These are phyloP conservation scores for Eulemur macaco DNA, from an alignment of 2,113 vertebrate genomes.

Conservation along the genomic window DNA sequence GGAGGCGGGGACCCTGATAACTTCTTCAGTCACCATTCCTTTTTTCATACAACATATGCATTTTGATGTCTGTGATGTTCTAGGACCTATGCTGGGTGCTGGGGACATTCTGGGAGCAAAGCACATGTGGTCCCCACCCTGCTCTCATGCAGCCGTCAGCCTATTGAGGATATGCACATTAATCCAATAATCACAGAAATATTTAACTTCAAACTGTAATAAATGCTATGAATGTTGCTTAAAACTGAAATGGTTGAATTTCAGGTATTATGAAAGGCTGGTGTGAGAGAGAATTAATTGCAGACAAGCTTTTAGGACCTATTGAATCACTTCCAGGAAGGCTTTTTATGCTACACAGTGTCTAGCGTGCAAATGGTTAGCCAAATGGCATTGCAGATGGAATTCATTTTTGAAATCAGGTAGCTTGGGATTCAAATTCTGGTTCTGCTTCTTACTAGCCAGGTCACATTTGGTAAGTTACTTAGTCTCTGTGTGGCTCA, in stretches of 20 bases:
- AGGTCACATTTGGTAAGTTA: not conserved
- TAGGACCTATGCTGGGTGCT: not conserved
- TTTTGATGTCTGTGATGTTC: not conserved
- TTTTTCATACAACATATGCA: not conserved
- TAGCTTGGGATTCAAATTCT: not conserved
- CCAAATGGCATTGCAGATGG: not conserved
- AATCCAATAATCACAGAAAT: not conserved
- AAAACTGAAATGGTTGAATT: not conserved
- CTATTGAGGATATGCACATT: not conserved
- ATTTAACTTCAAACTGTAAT: not conserved
- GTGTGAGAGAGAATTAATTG: not conserved
- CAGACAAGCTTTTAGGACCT: not conserved
- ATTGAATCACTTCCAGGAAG: not conserved
- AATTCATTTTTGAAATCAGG: not conserved
- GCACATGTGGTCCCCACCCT: not conserved
- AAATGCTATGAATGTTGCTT: not conserved
- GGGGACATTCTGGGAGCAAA: not conserved
- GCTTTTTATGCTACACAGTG: not conserved
- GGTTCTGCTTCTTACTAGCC: not conserved
- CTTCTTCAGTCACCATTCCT: not conserved
- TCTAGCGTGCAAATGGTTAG: not conserved
- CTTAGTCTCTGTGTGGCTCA: not conserved
- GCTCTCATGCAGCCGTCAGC: not conserved
- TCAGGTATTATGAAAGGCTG: not conserved
- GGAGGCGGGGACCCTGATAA: not conserved